phyloP scores from a whole-genome alignment of 2,888 invertebrate genomes.

The Sphecodes monilicornis region DNA sequence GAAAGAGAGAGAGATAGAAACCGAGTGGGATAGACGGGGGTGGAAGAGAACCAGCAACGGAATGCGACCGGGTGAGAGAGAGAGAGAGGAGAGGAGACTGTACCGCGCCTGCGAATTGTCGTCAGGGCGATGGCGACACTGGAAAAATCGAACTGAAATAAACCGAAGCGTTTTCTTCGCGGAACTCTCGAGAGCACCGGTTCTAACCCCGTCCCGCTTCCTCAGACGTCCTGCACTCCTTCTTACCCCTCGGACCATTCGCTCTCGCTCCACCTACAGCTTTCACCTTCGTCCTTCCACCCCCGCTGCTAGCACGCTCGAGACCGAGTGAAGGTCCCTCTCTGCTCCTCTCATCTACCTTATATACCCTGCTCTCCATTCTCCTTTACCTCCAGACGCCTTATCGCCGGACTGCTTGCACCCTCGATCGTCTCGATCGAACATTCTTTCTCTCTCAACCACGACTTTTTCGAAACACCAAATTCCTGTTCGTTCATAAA shows the following conservation, averaged over 20 bases:
- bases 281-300: conserved; percentile 47
- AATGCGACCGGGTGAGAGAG: conserved; percentile 45
- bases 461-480: not conserved
- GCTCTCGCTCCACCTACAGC: conserved; percentile 38
- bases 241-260: conserved; percentile 36
- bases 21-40: conserved; percentile 49
- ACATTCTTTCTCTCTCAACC: not conserved
- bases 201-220: conserved; percentile 35
- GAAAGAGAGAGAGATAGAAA: conserved; percentile 54
- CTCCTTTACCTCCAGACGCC: conserved; percentile 59
- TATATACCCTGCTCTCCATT: conserved; percentile 41
- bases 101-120: conserved; percentile 84
- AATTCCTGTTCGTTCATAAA: too few species aligned
- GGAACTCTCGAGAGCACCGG: conserved; percentile 64
- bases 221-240: conserved; percentile 28
- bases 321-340: conserved; percentile 41
- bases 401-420: conserved; percentile 69
- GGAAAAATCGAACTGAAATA: conserved; percentile 84
- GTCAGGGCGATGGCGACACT: conserved; percentile 83
- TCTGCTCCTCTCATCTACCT: conserved; percentile 39
- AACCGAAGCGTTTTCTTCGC: conserved; percentile 83
- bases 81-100: conserved; percentile 66
- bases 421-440: conserved; percentile 50
- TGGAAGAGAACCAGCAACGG: conserved; percentile 42
- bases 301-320: conserved; percentile 28